Evolutionary conservation across 1,140 invertebrate species (phyloP).

Genomic region (Panagrolaimus sp.): DNA sequence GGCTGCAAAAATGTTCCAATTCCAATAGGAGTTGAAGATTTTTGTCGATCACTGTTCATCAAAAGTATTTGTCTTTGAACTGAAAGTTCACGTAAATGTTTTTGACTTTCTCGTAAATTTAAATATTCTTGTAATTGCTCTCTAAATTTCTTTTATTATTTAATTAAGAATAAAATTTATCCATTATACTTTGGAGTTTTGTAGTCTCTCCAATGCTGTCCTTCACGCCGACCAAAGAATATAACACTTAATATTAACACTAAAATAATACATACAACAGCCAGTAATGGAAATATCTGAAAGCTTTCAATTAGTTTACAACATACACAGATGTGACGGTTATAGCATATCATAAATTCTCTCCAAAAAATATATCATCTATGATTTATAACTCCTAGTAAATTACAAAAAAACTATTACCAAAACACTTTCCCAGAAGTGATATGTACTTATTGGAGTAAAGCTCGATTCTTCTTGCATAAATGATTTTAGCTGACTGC

Average conservation of each 20-base stretch:
- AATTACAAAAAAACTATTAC: conserved; percentile 22
- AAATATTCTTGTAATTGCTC: conserved; percentile 30
- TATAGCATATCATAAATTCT: no score
- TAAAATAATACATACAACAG: conserved; percentile 36
- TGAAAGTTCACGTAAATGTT: conserved; percentile 44
- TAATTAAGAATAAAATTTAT: not conserved
- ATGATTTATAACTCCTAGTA: not conserved
- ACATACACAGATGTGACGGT: no score
- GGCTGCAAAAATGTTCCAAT: conserved; percentile 29
- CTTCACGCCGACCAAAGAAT: conserved; percentile 47
- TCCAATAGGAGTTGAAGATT: conserved; percentile 24
- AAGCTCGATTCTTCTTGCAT: conserved; percentile 11
- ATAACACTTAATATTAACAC: conserved; percentile 41
- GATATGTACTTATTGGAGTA: conserved; percentile 19
- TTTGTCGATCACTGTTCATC: conserved; percentile 23
- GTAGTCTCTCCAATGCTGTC: conserved; percentile 50
- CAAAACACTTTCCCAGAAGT: conserved; percentile 42
- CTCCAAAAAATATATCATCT: no score
- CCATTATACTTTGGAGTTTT: conserved; percentile 46
- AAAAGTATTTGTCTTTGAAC: conserved; percentile 45
- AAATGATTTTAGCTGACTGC: conserved; percentile 3
- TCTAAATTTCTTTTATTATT: conserved; percentile 22
- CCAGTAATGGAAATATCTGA: conserved; percentile 44
- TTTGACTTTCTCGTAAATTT: conserved; percentile 36
- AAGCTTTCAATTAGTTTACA: not conserved